Evolutionary conservation across 2,888 invertebrate genomes (phyloP), one percentile per base, ranked within the genome.

Genomic region (Mimumesa dahlbomi): DNA sequence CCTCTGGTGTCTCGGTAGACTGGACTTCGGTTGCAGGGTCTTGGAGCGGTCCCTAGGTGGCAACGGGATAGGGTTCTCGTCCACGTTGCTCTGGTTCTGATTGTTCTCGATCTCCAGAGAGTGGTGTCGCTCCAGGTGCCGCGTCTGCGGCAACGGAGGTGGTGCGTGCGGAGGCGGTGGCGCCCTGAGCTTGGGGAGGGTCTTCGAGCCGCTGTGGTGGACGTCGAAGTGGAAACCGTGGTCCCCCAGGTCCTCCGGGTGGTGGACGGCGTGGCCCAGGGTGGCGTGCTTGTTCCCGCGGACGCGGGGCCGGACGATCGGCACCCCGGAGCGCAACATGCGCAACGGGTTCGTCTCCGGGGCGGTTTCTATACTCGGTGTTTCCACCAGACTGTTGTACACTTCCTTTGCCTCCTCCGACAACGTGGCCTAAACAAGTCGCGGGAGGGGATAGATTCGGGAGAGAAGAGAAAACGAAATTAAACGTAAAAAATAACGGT

Each of bases 321-420:
- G 92, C 42, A 92, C 83, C 0, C 92, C 92, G 7, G 92, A 92
- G 36, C 93, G 91, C 57, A 94, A 89, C 91, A 94, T 93, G 75
- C 93, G 90, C 77, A 94, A 88, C 0, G 94, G 94, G 88, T 94
- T 94, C 19, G 89, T 86, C 19, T 89, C 89, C 1, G 86, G 68
- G 61, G 89, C 63, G 7, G 75, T 84, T 77, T 88, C 89, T 53
- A 87, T 77, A 83, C 75, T 84, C 3, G 91, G 90, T 77, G 91
- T 90, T 87, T 98, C 97, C 57, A 99, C 97, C 53, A 99, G 91
- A 82, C 96, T 95, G 85, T 96, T 95, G 91, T 99, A 99, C 0
- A 97, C 98, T 85, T 95, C 94, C 87, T 96, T 97, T 46, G 97
- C 96, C 89, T 97, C 97, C 84, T 95, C 95, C 14, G 96, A 95